These are phyloP conservation scores for human (Homo sapiens) DNA, from an alignment of 2,113 vertebrate genomes.

Conservation along the genomic window DNA sequence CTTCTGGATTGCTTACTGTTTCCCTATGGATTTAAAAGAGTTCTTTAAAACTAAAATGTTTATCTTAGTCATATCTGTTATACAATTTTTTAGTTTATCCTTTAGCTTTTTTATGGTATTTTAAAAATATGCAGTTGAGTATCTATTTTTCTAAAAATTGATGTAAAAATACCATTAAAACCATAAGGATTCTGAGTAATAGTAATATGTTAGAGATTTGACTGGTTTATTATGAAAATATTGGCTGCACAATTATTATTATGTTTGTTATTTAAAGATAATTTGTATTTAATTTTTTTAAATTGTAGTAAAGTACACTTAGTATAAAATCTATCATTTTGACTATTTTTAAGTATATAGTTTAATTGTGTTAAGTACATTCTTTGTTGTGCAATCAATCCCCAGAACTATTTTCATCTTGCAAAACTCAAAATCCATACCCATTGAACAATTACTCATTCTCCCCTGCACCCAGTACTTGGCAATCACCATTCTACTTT, in stretches of 20 bases:
- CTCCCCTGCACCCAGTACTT: background rate
- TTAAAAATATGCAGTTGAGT: background rate
- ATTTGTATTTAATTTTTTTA: background rate
- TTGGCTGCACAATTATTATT: background rate
- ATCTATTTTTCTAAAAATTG: background rate
- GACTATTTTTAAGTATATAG: background rate
- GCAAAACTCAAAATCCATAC: background rate
- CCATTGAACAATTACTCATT: background rate
- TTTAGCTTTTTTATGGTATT: background rate
- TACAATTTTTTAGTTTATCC: background rate
- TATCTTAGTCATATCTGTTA: background rate
- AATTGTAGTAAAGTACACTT: background rate
- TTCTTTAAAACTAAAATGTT: background rate
- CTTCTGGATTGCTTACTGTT: background rate
- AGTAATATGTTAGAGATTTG: background rate
- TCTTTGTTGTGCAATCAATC: background rate
- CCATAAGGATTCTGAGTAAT: background rate
- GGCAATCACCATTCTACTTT: background rate
- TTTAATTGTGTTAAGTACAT: background rate
- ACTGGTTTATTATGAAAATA: background rate
- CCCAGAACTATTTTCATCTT: background rate
- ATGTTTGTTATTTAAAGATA: background rate
- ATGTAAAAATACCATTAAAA: background rate
- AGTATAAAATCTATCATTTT: background rate
- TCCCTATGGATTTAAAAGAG: background rate